phyloP scores from a whole-genome alignment of 2,797 vertebrate genomes.

The Gymnocypris eckloni region DNA sequence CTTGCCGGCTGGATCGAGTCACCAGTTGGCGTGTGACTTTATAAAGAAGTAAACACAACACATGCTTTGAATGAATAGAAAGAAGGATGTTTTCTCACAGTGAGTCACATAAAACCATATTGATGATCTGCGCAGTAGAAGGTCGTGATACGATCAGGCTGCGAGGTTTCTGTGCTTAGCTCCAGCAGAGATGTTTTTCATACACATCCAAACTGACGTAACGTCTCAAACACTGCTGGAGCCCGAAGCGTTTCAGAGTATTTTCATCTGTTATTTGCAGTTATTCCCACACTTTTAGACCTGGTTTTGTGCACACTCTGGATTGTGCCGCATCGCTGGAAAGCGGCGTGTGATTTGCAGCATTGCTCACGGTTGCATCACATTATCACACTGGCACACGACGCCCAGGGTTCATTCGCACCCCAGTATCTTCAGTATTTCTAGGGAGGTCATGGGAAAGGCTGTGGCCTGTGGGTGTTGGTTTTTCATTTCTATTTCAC shows the following conservation, averaged over 20 bases:
- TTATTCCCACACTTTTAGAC: neutral
- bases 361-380: constrained; percentile 46
- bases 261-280: neutral
- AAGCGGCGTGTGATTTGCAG: constrained; percentile 4
- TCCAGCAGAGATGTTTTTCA: neutral
- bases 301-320: neutral
- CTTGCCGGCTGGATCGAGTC: neutral
- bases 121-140: neutral
- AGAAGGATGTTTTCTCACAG: neutral
- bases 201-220: neutral
- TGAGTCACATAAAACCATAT: neutral
- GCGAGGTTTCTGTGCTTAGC: neutral
- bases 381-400: constrained; percentile 24
- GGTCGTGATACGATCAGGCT: neutral
- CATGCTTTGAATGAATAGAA: neutral
- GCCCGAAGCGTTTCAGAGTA: neutral
- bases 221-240: neutral
- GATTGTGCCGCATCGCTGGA: neutral
- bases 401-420: neutral
- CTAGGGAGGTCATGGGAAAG: constrained; percentile 30
- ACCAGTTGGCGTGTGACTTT: neutral
- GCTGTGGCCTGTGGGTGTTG: constrained; percentile 7
- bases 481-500: constrained; percentile 11
- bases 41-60: neutral
- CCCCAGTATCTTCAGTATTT: constrained; percentile 6